phyloP scores from a whole-genome alignment of 2,797 vertebrate species.

The Graptemys geographica region DNA sequence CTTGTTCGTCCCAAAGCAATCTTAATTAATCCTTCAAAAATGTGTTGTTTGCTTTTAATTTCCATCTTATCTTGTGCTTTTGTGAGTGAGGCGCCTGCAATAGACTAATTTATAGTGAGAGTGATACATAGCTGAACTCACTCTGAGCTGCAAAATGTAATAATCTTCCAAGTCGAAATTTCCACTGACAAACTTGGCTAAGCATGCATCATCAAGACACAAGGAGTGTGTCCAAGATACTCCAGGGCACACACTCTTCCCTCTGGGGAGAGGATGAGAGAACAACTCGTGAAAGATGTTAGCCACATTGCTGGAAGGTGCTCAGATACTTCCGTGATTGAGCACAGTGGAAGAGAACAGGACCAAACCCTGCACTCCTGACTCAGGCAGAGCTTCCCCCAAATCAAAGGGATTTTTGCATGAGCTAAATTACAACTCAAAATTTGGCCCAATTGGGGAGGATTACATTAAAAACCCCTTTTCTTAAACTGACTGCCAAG shows the following conservation, averaged over 20 bases:
- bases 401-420: background rate
- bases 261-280: constrained; percentile 9
- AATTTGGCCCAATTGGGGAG: background rate
- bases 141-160: background rate
- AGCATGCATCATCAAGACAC: background rate
- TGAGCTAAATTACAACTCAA: background rate
- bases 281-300: constrained; percentile 5
- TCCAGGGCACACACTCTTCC: background rate
- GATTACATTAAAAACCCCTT: background rate
- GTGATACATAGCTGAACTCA: background rate
- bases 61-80: background rate
- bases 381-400: background rate
- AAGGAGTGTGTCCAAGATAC: background rate
- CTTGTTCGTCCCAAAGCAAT: constrained; percentile 26
- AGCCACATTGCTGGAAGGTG: constrained; percentile 49
- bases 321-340: background rate
- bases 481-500: constrained; percentile 24
- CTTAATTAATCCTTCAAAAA: background rate
- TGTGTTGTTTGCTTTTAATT: background rate
- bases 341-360: background rate
- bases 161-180: constrained; percentile 37
- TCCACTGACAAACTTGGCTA: background rate
- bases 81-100: background rate
- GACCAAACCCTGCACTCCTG: background rate
- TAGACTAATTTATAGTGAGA: background rate